phyloP scores from a whole-genome alignment of 1,140 invertebrate species.

The Orius insidiosus region DNA sequence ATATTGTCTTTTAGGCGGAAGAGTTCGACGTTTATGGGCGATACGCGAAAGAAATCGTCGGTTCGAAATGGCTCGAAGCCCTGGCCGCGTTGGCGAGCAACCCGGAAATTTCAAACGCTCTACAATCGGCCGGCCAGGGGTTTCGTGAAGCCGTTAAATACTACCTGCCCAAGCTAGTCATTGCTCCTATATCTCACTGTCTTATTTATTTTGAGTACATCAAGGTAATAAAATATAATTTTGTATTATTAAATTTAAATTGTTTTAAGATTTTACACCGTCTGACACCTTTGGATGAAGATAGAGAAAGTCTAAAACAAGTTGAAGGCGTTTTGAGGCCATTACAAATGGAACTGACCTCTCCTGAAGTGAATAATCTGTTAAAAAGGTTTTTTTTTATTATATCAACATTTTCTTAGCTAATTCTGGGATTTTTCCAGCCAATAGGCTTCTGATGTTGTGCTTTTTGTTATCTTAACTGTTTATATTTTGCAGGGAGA shows the following conservation, averaged over 20 bases:
- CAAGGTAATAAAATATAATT: constrained; percentile 36
- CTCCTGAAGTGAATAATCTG: constrained; percentile 20
- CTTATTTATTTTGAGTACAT: constrained; percentile 93
- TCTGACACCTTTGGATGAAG: constrained; percentile 62
- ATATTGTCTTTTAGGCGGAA: constrained; percentile 21
- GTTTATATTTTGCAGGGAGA: constrained; percentile 23
- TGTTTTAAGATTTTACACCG: constrained; percentile 45
- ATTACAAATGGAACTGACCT: constrained; percentile 53
- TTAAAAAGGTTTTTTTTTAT: constrained; percentile 11
- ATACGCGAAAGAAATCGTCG: constrained; percentile 76
- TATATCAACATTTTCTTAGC: too few species aligned
- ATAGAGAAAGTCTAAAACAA: constrained; percentile 78
- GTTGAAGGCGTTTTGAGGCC: constrained; percentile 68
- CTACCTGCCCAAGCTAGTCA: constrained; percentile 85
- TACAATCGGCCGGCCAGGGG: constrained; percentile 75
- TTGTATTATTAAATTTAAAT: not conserved
- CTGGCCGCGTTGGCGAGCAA: constrained; percentile 48
- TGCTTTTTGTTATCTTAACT: too few species aligned
- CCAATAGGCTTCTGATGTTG: too few species aligned
- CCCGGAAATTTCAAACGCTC: constrained; percentile 45
- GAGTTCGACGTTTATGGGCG: constrained; percentile 50
- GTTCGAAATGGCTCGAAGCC: constrained; percentile 39
- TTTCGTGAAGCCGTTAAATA: constrained; percentile 92
- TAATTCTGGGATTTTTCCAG: too few species aligned
- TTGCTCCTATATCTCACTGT: constrained; percentile 89